Evolutionary conservation across 1,140 invertebrate genomes (phyloP).

Genomic region (Caenorhabditis brenneri): DNA sequence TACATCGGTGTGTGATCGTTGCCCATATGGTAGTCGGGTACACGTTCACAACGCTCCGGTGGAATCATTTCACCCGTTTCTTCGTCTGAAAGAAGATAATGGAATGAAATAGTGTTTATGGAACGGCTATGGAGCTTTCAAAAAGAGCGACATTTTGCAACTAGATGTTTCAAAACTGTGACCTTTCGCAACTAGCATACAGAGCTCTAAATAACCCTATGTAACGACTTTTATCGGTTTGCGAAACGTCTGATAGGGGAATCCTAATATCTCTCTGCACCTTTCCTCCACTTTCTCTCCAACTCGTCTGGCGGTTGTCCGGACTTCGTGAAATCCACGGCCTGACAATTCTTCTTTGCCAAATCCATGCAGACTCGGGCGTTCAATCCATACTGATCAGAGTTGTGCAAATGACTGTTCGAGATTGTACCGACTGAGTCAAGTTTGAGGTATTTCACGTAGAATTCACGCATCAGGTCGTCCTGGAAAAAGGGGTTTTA

Average conservation of each 20-base stretch:
- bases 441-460: slow-evolving; percentile 60
- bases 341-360: slow-evolving; percentile 60
- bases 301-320: slow-evolving; percentile 51
- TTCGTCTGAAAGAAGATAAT: no score
- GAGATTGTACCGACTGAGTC: slow-evolving; percentile 62
- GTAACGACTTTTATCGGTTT: no score
- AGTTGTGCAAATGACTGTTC: slow-evolving; percentile 58
- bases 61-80: slow-evolving; percentile 44
- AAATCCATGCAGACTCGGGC: slow-evolving; percentile 58
- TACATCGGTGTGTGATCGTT: slow-evolving; percentile 61
- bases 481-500: slow-evolving; percentile 45
- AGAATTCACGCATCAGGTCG: slow-evolving; percentile 58
- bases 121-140: no score
- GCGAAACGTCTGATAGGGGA: no score
- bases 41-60: slow-evolving; percentile 51
- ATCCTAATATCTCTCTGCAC: no score
- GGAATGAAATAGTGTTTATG: no score
- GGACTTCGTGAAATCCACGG: slow-evolving; percentile 68
- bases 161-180: no score
- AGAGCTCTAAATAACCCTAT: no score
- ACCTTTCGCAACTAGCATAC: no score
- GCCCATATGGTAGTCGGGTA: slow-evolving; percentile 65
- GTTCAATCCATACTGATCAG: slow-evolving; percentile 55
- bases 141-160: no score
- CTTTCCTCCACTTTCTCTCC: slow-evolving; percentile 45